A percentile compares a stretch with the other conserved stretches of the same genome.
phyloP scores from a whole-genome alignment of 2,888 invertebrate species.

The Osmoderma eremita region DNA sequence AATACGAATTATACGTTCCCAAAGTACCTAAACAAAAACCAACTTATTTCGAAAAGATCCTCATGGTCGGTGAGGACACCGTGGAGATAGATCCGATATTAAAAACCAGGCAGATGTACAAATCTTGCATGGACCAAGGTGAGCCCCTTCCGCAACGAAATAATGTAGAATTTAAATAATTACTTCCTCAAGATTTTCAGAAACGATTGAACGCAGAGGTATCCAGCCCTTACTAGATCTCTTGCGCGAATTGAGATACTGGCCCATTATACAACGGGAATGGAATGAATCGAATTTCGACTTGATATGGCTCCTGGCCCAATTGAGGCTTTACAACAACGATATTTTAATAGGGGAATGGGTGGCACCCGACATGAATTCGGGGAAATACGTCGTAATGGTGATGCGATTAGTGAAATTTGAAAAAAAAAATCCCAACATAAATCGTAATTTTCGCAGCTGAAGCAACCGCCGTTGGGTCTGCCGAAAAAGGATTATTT shows the following conservation, averaged over 20 bases:
- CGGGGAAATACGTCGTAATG: conserved; percentile 87
- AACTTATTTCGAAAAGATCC: conserved; percentile 31
- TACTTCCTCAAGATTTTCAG: conserved; percentile 55
- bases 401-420: no score
- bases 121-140: conserved; percentile 83
- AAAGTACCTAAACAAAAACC: no score
- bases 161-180: background rate
- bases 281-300: conserved; percentile 77
- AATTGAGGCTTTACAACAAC: conserved; percentile 83
- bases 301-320: conserved; percentile 78
- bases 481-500: conserved; percentile 82
- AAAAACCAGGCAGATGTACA: conserved; percentile 86
- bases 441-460: conserved; percentile 55
- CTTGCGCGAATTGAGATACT: conserved; percentile 81
- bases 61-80: conserved; percentile 16
- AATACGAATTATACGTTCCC: conserved; percentile 17
- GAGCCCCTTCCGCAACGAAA: background rate
- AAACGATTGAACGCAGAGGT: conserved; percentile 75
- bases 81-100: conserved; percentile 70
- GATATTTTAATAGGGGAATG: conserved; percentile 86
- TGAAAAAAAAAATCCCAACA: no score
- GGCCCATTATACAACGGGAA: conserved; percentile 79
- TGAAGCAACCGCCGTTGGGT: conserved; percentile 89
- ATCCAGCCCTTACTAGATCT: conserved; percentile 76
- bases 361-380: conserved; percentile 94